Evolutionary conservation across 2,888 invertebrate species (phyloP), one percentile per base, ranked within the genome.

Genomic region (Scaptomyza flava): DNA sequence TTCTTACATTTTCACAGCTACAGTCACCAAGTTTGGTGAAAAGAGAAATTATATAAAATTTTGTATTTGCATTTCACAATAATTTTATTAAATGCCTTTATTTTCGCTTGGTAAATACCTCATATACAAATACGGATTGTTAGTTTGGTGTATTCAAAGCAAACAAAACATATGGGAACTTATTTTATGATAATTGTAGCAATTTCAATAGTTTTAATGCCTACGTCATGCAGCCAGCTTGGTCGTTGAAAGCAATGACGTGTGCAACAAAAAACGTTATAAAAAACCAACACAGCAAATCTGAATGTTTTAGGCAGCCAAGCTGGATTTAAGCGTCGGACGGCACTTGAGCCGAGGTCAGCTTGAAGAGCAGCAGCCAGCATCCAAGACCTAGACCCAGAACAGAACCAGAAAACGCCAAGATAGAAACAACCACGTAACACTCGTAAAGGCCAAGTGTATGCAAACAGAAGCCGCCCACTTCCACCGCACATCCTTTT

Each of bases 361-460:
- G 61, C 58, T 51, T 62, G 50, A 27, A 72, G 67, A 52, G 52
- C 51, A 46, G 38, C 60, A 58, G 38, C 38, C 64, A 54, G 46
- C 43, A n/a, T 6, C 38, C 51, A 65, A 76, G 65, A 76, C 71
- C 58, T 61, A 65, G 71, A 70, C 65, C 53, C 48, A 54, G 46
- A 45, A 34, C 51, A 48, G 31, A 50, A 23, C n/a, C 34, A 50
- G 9, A 50, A 42, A 30, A 9, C 41, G 27, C 33, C 41, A 56
- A 67, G 59, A 87, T 63, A 60, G 41, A 63, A 65, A 45, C 62
- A 57, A 53, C 58, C 67, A 79, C 64, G 54, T 17, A 59, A 60
- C 70, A 69, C 71, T 75, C 68, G 60, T 67, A 86, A 84, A 86
- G 80, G 79, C 83, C 78, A 80, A 83, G 80, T 74, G 60, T 59